phyloP scores from a whole-genome alignment of 2,797 vertebrate species.

The Xenentodon cancila region DNA sequence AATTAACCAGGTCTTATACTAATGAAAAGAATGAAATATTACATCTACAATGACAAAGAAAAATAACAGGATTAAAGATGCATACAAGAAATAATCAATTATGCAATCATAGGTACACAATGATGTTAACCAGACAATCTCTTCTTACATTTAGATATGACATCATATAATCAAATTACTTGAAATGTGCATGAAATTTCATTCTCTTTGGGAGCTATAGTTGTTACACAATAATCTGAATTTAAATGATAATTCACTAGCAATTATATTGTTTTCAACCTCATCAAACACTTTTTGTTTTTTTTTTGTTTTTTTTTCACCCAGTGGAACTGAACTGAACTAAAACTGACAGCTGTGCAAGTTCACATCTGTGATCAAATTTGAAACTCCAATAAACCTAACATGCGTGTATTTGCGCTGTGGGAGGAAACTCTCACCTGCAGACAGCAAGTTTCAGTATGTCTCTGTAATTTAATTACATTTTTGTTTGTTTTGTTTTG shows the following conservation, averaged over 20 bases:
- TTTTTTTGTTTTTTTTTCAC: background rate
- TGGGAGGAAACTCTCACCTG: background rate
- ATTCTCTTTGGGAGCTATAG: background rate
- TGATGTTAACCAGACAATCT: background rate
- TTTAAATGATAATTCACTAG: slow-evolving; percentile 3
- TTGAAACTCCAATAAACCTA: background rate
- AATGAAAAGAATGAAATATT: no score
- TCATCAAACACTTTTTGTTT: background rate
- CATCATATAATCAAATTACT: background rate
- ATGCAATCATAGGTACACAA: background rate
- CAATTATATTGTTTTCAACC: background rate
- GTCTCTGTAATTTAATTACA: no score
- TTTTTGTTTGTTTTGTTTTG: no score
- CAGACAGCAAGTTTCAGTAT: no score
- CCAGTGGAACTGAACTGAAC: background rate
- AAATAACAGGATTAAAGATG: no score
- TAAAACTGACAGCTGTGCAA: slow-evolving; percentile 9
- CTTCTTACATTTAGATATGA: background rate
- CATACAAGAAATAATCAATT: background rate
- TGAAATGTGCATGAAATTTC: background rate
- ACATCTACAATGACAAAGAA: no score
- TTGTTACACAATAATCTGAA: background rate
- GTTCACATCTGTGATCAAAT: slow-evolving; percentile 6
- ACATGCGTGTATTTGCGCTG: slow-evolving; percentile 11
- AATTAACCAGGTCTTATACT: no score